Evolutionary conservation across 2,888 invertebrate species (phyloP).

Genomic region (Quadroppia sp.): DNA sequence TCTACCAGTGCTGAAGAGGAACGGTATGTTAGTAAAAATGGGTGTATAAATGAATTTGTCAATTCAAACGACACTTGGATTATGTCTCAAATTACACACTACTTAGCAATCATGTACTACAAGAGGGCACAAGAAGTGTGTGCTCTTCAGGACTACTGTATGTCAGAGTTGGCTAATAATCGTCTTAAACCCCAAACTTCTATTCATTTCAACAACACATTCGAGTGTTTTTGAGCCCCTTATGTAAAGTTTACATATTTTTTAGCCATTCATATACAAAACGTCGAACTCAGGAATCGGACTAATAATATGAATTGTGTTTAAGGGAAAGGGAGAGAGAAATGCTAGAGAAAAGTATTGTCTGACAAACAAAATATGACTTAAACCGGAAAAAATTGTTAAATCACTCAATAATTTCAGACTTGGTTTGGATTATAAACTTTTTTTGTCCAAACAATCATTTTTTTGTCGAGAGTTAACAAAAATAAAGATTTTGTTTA

Average conservation of each 20-base stretch:
- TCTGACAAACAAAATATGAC: not conserved
- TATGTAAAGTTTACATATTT: constrained; percentile 32
- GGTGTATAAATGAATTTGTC: constrained; percentile 25
- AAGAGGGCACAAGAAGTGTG: not conserved
- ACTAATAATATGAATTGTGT: constrained; percentile 3
- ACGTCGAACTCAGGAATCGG: not conserved
- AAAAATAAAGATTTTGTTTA: no score
- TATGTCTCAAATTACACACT: constrained; percentile 21
- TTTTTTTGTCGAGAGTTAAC: no score
- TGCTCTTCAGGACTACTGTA: not conserved
- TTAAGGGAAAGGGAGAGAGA: not conserved
- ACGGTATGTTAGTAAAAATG: not conserved
- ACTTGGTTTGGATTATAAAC: no score
- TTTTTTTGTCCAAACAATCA: no score
- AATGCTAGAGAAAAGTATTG: not conserved
- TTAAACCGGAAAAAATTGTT: not conserved
- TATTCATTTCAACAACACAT: not conserved
- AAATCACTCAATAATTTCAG: not conserved
- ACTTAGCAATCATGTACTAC: not conserved
- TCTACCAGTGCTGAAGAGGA: not conserved
- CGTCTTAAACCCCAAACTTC: not conserved
- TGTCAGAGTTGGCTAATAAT: constrained; percentile 1
- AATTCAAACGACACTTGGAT: constrained; percentile 23
- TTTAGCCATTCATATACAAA: not conserved
- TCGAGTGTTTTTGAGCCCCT: constrained; percentile 7